Evolutionary conservation across 1,140 invertebrate genomes (phyloP).

Genomic region (Drosophila takahashii): DNA sequence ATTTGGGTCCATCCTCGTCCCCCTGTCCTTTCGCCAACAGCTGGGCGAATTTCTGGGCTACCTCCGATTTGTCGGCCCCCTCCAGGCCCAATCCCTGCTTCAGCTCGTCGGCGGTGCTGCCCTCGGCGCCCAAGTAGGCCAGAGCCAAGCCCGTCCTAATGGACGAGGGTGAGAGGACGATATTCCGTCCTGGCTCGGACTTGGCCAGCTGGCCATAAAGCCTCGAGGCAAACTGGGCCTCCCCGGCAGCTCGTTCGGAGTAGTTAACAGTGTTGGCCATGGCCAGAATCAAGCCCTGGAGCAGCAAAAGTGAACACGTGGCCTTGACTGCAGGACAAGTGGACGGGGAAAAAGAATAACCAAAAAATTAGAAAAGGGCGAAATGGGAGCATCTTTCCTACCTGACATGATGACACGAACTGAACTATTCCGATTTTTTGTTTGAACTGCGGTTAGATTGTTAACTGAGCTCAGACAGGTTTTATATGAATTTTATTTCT

Average conservation of each 20-base stretch:
- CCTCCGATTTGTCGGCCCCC: slow-evolving; percentile 28
- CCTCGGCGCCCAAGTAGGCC: slow-evolving; percentile 85
- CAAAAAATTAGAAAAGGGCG: not conserved
- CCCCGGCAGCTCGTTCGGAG: slow-evolving; percentile 3
- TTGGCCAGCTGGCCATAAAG: slow-evolving; percentile 40
- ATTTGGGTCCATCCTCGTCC: slow-evolving; percentile 10
- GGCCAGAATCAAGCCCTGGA: slow-evolving; percentile 14
- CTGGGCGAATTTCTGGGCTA: slow-evolving; percentile 35
- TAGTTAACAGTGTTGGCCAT: slow-evolving; percentile 19
- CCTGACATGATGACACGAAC: slow-evolving; percentile 26
- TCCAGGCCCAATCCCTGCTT: slow-evolving; percentile 76
- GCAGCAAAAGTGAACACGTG: slow-evolving; percentile 8
- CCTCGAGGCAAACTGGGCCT: slow-evolving; percentile 42
- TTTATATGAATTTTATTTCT: not conserved
- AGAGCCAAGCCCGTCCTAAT: slow-evolving; percentile 86
- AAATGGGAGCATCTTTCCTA: slow-evolving; percentile 4
- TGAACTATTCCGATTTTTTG: not conserved
- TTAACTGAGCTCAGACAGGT: slow-evolving; percentile 5
- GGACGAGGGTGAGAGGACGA: slow-evolving; percentile 87
- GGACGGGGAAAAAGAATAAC: not conserved
- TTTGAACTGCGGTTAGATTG: not conserved
- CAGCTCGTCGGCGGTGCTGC: slow-evolving; percentile 85
- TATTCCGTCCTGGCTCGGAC: slow-evolving; percentile 73
- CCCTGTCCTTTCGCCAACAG: slow-evolving; percentile 17
- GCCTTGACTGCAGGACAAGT: slow-evolving; percentile 3